Percentiles rank a stretch among this genome's conserved stretches.
Evolutionary conservation across 2,797 vertebrate genomes (phyloP).

Genomic region (Sus cebifrons): DNA sequence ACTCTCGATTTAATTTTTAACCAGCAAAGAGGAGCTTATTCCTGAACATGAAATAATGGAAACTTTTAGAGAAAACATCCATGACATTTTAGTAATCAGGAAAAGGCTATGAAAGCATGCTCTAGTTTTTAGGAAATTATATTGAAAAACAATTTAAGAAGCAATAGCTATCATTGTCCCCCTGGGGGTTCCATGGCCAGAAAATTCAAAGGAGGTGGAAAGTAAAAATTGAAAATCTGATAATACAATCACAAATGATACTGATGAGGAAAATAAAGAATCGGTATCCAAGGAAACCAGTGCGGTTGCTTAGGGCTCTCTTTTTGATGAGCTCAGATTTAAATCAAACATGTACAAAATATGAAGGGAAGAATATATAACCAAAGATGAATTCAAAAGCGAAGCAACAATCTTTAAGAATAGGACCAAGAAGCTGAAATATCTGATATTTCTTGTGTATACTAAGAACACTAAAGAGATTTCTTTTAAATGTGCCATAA

Average conservation of each 20-base stretch:
- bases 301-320: slow-evolving; percentile 70
- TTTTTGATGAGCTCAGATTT: slow-evolving; percentile 74
- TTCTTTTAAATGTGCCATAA: not conserved
- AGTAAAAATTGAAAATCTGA: slow-evolving; percentile 79
- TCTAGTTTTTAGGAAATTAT: slow-evolving; percentile 42
- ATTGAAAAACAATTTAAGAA: slow-evolving; percentile 69
- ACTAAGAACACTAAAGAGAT: not conserved
- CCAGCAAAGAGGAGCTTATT: slow-evolving; percentile 37
- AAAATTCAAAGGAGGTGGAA: slow-evolving; percentile 57
- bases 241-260: slow-evolving; percentile 83
- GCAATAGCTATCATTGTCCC: not conserved
- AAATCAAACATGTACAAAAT: slow-evolving; percentile 66
- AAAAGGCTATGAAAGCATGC: slow-evolving; percentile 37
- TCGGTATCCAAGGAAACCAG: slow-evolving; percentile 80
- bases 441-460: not conserved
- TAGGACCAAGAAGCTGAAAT: not conserved
- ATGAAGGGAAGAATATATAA: slow-evolving; percentile 45
- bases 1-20: slow-evolving; percentile 47
- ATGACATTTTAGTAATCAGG: slow-evolving; percentile 13
- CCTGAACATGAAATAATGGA: slow-evolving; percentile 55
- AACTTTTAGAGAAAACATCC: slow-evolving; percentile 59
- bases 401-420: not conserved
- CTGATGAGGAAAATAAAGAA: slow-evolving; percentile 79
- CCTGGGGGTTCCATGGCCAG: not conserved
- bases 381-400: slow-evolving; percentile 11